Evolutionary conservation across 2,888 invertebrate genomes (phyloP).

Genomic region (Phasia obesa): DNA sequence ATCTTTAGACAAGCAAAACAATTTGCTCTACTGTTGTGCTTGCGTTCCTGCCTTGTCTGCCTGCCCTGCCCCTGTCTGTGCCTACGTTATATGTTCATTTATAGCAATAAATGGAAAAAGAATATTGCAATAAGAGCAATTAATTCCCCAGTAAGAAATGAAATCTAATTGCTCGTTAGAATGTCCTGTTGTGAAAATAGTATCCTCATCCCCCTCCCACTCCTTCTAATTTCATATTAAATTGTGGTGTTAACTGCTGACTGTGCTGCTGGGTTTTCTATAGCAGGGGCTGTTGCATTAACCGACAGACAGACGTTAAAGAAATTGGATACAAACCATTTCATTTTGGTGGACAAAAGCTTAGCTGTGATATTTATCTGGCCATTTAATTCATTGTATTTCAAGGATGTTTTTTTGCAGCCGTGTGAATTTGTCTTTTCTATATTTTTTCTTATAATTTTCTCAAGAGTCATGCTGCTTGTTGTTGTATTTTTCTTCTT

Average conservation of each 20-base stretch:
- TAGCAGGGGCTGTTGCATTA: conserved; percentile 51
- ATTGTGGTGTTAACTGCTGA: conserved; percentile 79
- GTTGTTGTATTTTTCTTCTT: conserved; percentile 58
- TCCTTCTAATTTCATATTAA: conserved; percentile 75
- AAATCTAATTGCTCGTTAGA: conserved; percentile 82
- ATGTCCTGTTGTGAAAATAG: conserved; percentile 42
- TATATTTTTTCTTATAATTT: conserved; percentile 17
- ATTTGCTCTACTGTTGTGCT: not conserved
- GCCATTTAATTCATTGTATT: conserved; percentile 74
- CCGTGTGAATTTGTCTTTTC: conserved; percentile 69
- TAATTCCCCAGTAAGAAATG: conserved; percentile 81
- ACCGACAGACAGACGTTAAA: not conserved
- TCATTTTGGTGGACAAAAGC: conserved; percentile 60
- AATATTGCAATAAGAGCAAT: conserved; percentile 75
- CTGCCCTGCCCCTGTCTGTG: not conserved
- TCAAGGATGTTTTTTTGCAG: conserved; percentile 70
- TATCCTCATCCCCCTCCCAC: conserved; percentile 34
- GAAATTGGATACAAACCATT: not conserved
- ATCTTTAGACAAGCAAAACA: conserved; percentile 25
- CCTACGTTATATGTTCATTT: conserved; percentile 15
- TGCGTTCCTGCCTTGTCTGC: no score
- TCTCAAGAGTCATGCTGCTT: conserved; percentile 47
- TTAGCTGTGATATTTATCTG: conserved; percentile 66
- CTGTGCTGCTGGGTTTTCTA: conserved; percentile 75
- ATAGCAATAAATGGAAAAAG: conserved; percentile 25